A percentile compares a stretch with the other conserved stretches of the same genome.
Conservation (phyloP, 2,113 vertebrate species). For the Puffinus mauretanicus region DNA sequence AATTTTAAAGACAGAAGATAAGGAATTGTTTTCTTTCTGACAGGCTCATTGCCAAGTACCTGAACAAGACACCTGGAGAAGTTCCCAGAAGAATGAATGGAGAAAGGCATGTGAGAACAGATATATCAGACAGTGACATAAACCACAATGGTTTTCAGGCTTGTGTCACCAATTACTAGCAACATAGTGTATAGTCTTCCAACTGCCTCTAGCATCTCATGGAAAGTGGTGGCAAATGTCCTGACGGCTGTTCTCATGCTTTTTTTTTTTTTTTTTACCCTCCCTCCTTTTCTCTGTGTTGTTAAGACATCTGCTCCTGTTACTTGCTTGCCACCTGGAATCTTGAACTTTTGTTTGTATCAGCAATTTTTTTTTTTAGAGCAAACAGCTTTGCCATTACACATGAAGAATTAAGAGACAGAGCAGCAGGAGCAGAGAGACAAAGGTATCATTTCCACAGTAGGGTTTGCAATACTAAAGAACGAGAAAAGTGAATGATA, state of each 20-base stretch:
- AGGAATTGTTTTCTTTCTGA: background rate
- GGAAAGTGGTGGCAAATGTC: background rate
- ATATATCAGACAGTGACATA: background rate
- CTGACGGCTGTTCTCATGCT: background rate
- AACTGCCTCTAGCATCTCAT: background rate
- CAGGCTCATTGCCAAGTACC: background rate
- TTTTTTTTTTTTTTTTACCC: background rate
- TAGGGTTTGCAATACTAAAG: background rate
- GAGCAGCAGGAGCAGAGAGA: background rate
- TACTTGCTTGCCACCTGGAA: background rate
- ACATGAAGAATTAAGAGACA: background rate
- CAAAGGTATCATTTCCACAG: background rate
- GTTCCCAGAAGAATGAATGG: background rate
- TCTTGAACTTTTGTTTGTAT: background rate
- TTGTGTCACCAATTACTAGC: background rate
- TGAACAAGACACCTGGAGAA: background rate
- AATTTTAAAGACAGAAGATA: background rate
- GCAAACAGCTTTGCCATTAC: background rate
- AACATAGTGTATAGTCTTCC: background rate
- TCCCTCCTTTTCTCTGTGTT: background rate
- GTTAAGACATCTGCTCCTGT: background rate
- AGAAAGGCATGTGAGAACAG: background rate
- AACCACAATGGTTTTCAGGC: background rate
- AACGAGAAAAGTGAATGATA: background rate
- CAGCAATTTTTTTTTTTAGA: background rate